These are phyloP conservation scores for Acarapis woodi DNA, from an alignment of 1,140 invertebrate genomes.

Conservation along the genomic window DNA sequence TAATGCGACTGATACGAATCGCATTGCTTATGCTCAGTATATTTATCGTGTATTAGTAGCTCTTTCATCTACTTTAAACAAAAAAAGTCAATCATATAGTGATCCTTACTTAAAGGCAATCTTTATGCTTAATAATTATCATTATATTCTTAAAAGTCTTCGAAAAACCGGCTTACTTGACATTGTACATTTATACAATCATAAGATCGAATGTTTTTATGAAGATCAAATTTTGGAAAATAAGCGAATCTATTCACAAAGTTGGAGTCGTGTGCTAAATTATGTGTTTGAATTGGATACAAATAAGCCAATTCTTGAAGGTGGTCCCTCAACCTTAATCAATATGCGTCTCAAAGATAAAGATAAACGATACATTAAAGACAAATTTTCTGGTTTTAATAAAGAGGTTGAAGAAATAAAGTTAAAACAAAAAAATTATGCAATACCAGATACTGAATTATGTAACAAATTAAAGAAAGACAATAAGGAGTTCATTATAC, in stretches of 20 bases:
- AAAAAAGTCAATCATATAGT: conserved; percentile 39
- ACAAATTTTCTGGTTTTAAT: conserved; percentile 70
- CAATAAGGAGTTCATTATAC: conserved; percentile 53
- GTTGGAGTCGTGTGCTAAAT: conserved; percentile 50
- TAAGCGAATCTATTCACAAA: conserved; percentile 41
- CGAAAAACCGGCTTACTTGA: conserved; percentile 34
- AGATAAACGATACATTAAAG: conserved; percentile 66
- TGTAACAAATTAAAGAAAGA: conserved; percentile 47
- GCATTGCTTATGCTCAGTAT: conserved; percentile 13
- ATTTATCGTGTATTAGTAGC: conserved; percentile 36
- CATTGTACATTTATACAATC: conserved; percentile 40
- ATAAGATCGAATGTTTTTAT: conserved; percentile 44
- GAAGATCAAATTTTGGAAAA: conserved; percentile 48
- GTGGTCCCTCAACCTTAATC: conserved; percentile 14
- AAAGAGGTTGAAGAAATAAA: conserved; percentile 70
- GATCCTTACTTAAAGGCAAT: conserved; percentile 50
- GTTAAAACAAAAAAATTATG: conserved; percentile 57
- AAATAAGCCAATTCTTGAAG: conserved; percentile 19
- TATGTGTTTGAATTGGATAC: conserved; percentile 28
- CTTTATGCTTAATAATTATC: conserved; percentile 62
- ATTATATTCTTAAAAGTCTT: conserved; percentile 36
- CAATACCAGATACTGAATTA: conserved; percentile 64
- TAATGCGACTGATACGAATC: conserved; percentile 11
- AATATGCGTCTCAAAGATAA: conserved; percentile 38
- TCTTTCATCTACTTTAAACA: conserved; percentile 46